Conservation (phyloP, 2,888 invertebrate genomes). For the Hemithea aestivaria region DNA sequence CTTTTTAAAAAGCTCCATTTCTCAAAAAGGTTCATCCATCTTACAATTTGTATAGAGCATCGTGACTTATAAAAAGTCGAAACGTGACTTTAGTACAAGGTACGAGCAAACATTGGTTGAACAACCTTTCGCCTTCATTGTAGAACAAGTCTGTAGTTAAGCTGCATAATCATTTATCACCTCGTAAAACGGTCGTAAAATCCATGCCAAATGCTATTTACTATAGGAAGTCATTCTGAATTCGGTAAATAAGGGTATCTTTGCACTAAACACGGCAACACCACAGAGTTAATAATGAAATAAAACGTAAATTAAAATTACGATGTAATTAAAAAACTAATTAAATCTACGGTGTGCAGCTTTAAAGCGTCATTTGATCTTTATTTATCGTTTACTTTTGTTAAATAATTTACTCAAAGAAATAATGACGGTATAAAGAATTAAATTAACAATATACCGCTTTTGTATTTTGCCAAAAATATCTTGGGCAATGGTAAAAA, state of each 20-base stretch:
- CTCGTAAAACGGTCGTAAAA: constrained; percentile 5
- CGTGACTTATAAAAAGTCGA: constrained; percentile 11
- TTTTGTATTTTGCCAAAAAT: too few species aligned
- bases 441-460: too few species aligned
- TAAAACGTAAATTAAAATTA: too few species aligned
- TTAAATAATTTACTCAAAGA: too few species aligned
- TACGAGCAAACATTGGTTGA: constrained; percentile 3
- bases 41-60: constrained; percentile 13
- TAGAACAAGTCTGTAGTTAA: constrained; percentile 2
- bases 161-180: constrained; percentile 5
- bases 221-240: not conserved
- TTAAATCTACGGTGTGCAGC: too few species aligned
- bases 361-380: too few species aligned
- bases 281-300: too few species aligned
- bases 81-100: constrained; percentile 9
- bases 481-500: too few species aligned
- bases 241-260: not conserved
- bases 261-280: constrained; percentile 1
- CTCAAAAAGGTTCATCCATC: constrained; percentile 7
- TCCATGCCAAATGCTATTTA: not conserved
- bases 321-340: too few species aligned
- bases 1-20: not conserved
- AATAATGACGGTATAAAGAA: too few species aligned
- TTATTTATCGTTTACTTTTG: too few species aligned
- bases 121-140: constrained; percentile 2